Evolutionary conservation across 2,113 vertebrate genomes (phyloP).

Genomic region (Plotosus lineatus): DNA sequence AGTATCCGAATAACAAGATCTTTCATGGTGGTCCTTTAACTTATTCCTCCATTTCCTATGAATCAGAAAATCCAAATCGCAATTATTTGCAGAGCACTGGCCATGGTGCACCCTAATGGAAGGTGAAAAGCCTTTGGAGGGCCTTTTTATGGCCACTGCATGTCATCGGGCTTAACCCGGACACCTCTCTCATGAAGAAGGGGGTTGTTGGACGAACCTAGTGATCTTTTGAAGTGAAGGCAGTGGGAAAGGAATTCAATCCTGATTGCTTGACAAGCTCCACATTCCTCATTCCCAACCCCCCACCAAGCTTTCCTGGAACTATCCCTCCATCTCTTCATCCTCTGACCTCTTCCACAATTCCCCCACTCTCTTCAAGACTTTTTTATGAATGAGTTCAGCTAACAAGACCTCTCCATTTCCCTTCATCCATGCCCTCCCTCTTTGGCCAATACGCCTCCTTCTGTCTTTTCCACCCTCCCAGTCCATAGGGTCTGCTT

Average conservation of each 20-base stretch:
- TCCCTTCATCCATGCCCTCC: slow-evolving; percentile 52
- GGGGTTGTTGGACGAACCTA: slow-evolving; percentile 4
- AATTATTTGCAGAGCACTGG: slow-evolving; percentile 4
- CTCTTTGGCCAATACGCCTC: not conserved
- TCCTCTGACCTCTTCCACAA: slow-evolving; percentile 44
- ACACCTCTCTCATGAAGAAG: slow-evolving; percentile 37
- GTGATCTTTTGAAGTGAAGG: slow-evolving; percentile 48
- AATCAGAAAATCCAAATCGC: not conserved
- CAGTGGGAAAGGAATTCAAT: slow-evolving; percentile 48
- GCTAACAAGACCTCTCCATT: slow-evolving; percentile 37
- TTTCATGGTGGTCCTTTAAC: not conserved
- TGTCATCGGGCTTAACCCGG: slow-evolving; percentile 44
- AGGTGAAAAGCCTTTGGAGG: slow-evolving; percentile 28
- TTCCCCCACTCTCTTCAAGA: not conserved
- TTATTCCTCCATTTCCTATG: not conserved
- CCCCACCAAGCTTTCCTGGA: slow-evolving; percentile 45
- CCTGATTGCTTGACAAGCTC: slow-evolving; percentile 50
- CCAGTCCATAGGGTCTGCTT: slow-evolving; percentile 22
- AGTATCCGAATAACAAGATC: no score
- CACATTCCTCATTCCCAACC: slow-evolving; percentile 49
- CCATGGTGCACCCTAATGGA: not conserved
- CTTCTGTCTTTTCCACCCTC: slow-evolving; percentile 4
- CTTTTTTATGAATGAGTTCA: slow-evolving; percentile 57
- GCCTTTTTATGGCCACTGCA: slow-evolving; percentile 37
- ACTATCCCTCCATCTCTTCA: slow-evolving; percentile 43